These are phyloP conservation scores for Aphidius gifuensis DNA, from an alignment of 1,140 invertebrate genomes.

Conservation along the genomic window DNA sequence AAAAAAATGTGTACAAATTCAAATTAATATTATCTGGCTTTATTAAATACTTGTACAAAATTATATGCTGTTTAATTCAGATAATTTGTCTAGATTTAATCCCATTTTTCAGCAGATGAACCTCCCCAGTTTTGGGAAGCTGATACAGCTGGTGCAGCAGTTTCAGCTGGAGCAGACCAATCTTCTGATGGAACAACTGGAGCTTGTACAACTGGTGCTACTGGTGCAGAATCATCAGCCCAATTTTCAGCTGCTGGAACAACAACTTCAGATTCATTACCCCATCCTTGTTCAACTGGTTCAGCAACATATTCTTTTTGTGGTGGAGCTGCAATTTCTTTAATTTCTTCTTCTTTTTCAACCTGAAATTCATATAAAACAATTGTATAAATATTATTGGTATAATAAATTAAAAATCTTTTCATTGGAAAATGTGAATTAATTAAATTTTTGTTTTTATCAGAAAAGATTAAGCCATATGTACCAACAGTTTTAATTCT, in stretches of 20 bases:
- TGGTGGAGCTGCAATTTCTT: conserved; percentile 63
- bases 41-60: no score
- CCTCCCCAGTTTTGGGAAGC: conserved; percentile 33
- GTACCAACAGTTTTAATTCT: conserved; percentile 28
- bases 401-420: background rate
- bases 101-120: conserved; percentile 27
- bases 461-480: conserved; percentile 30
- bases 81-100: conserved; percentile 12
- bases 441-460: background rate
- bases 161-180: conserved; percentile 21
- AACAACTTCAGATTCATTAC: conserved; percentile 48
- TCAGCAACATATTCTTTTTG: conserved; percentile 50
- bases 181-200: background rate
- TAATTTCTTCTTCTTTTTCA: conserved; percentile 90
- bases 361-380: conserved; percentile 53
- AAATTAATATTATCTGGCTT: no score
- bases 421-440: background rate
- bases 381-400: background rate
- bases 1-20: no score
- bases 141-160: conserved; percentile 4
- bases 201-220: background rate
- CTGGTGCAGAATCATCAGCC: conserved; percentile 48
- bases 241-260: conserved; percentile 53
- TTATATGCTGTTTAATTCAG: no score
- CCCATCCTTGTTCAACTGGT: conserved; percentile 48